Percentiles rank a stretch among this genome's conserved stretches.
Conservation (phyloP, 1,140 invertebrate species). For the Brachionus manjavacas region DNA sequence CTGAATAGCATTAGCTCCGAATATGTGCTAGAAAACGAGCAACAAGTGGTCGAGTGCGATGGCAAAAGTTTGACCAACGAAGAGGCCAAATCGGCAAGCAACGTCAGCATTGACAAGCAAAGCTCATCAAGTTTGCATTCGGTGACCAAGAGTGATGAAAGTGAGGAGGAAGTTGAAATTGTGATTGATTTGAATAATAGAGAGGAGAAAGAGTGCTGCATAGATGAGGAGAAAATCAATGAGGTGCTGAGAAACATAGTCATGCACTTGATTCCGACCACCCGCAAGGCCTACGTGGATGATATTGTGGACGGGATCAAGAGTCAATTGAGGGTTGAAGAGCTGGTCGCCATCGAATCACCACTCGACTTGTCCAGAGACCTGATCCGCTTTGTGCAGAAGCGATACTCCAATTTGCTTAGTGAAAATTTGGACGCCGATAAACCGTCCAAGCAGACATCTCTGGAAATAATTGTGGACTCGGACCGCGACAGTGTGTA, state of each 20-base stretch:
- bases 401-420: background rate
- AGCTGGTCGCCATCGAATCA: background rate
- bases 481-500: background rate
- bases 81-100: background rate
- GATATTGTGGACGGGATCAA: constrained; percentile 36
- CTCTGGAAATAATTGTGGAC: background rate
- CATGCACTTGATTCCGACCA: constrained; percentile 35
- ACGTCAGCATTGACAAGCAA: background rate
- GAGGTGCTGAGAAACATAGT: constrained; percentile 18
- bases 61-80: too few relatives aligned
- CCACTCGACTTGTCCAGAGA: constrained; percentile 17
- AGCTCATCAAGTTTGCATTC: background rate
- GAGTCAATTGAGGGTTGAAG: background rate
- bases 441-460: background rate
- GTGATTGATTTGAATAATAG: background rate
- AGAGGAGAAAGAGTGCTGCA: background rate
- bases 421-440: background rate
- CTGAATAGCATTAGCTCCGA: constrained; percentile 2
- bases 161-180: constrained; percentile 37
- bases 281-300: constrained; percentile 23
- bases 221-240: constrained; percentile 10
- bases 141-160: background rate
- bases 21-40: background rate
- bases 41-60: background rate
- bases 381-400: constrained; percentile 5